phyloP scores from a whole-genome alignment of 2,888 invertebrate genomes.

The Mechanitis mazaeus region DNA sequence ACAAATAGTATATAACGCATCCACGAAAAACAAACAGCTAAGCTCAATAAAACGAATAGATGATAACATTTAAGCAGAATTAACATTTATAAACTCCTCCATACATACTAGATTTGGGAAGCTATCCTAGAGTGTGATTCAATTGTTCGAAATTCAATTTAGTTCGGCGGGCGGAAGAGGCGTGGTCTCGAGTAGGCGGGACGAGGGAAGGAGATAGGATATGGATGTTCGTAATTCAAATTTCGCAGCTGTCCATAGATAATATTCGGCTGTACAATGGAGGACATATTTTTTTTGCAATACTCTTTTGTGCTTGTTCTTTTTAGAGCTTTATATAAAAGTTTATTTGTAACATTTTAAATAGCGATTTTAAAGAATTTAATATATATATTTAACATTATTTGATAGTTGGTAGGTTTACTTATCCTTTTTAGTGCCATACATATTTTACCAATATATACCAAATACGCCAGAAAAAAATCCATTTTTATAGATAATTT shows the following conservation, averaged over 20 bases:
- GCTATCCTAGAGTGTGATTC: conserved; percentile 31
- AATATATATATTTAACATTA: no score
- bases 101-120: conserved; percentile 27
- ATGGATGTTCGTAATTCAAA: conserved; percentile 43
- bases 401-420: no score
- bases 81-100: conserved; percentile 10
- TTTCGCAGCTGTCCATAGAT: conserved; percentile 36
- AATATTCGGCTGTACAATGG: conserved; percentile 25
- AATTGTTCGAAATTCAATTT: conserved; percentile 57
- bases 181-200: conserved; percentile 63
- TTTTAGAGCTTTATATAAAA: background rate
- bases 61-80: background rate
- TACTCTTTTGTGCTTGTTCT: conserved; percentile 1
- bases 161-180: conserved; percentile 61
- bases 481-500: no score
- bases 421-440: no score
- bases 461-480: no score
- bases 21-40: conserved; percentile 5
- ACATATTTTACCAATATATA: no score
- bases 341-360: background rate
- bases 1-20: no score
- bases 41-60: conserved; percentile 11
- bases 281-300: background rate
- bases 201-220: conserved; percentile 66
- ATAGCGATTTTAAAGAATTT: no score